These are phyloP conservation scores for Ceuthmochares aereus DNA, from an alignment of 2,113 vertebrate genomes.

Conservation along the genomic window DNA sequence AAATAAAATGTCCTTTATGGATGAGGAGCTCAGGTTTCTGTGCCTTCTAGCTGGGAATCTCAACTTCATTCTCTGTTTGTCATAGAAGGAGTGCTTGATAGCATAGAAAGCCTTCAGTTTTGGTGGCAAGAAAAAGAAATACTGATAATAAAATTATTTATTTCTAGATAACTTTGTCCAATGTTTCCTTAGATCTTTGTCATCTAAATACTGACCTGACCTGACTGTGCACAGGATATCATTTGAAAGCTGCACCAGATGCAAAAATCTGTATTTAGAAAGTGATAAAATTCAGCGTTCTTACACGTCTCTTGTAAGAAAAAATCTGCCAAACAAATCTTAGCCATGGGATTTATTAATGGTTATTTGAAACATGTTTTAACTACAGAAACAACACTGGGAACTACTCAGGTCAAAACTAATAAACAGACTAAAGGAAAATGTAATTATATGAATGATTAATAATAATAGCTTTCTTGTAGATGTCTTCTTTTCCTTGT, in stretches of 20 bases:
- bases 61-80: not conserved
- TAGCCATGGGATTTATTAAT: not conserved
- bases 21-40: not conserved
- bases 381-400: not conserved
- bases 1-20: not conserved
- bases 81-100: not conserved
- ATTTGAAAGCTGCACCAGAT: not conserved
- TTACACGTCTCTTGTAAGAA: not conserved
- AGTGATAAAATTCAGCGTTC: not conserved
- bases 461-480: not conserved
- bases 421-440: constrained; percentile 17
- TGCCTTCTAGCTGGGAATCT: not conserved
- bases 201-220: not conserved
- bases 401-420: not conserved
- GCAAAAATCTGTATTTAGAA: not conserved
- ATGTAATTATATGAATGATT: not conserved
- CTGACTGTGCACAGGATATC: not conserved
- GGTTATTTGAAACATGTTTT: not conserved
- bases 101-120: not conserved
- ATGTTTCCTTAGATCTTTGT: not conserved
- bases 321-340: not conserved
- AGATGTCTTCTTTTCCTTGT: not conserved
- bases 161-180: not conserved
- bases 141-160: not conserved
- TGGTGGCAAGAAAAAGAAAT: not conserved